Evolutionary conservation across 2,797 vertebrate species (phyloP), one percentile per base, ranked within the genome.

Genomic region (Chloroceryle inda): DNA sequence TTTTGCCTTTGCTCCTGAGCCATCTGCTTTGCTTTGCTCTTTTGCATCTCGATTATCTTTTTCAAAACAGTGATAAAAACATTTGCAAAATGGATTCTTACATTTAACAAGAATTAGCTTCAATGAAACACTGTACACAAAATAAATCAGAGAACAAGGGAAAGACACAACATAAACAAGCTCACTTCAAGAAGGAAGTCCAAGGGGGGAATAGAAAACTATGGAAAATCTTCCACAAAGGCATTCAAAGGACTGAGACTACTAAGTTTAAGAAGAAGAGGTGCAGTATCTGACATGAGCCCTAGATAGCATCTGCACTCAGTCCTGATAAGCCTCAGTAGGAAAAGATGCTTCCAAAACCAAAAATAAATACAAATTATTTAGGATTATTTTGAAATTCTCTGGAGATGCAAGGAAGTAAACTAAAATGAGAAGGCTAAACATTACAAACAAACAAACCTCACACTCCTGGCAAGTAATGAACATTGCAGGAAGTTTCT

Each of bases 1-100:
- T 92, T 89, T 85, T 94, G 89, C 52, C 85, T 94, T 94, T 89
- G 89, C 76, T 96, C 45, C 76, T 80, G 85, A 64, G 79, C 64
- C 83, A 92, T 92, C 56, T 90, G 66, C 74, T 95, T 92, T 78
- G 75, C 50, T 95, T 86, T 84, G 74, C 33, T 76, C 71, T 93
- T 90, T 78, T 63, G 63, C 44, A 82, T 71, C 63, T 82, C 4
- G 1, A 49, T 82, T 11, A n/a, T 76, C 50, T 84, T 87, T 87
- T 69, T 62, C 85, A 69, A 92, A 75, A 50, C 26, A 78, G 24
- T 6, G 19, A 68, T 45, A 81, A 84, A 94, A 95, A 56, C 10
- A 18, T 75, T 75, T 33, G 23, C 73, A 84, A 89, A 96, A 78
- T 20, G 42, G 66, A 84, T 84, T 73, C 73, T 88, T 83, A 89